Conservation (phyloP, 2,113 vertebrate species). For the Siniperca chuatsi region DNA sequence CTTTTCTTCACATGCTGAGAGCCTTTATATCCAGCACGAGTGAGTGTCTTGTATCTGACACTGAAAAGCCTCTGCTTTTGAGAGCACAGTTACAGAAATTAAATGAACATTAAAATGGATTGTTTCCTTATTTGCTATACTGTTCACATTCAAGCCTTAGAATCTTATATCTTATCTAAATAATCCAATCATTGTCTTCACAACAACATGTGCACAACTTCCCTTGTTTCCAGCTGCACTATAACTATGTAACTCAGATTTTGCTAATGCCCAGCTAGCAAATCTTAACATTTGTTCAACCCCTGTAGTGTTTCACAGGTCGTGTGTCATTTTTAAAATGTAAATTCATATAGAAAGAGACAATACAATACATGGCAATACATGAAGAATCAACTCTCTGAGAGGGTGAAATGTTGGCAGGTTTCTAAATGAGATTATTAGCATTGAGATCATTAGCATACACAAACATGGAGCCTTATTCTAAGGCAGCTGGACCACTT, state of each 20-base stretch:
- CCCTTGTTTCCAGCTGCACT: not conserved
- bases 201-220: not conserved
- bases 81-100: not conserved
- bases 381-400: slow-evolving; percentile 9
- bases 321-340: slow-evolving; percentile 25
- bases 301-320: not conserved
- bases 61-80: not conserved
- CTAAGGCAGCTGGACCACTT: slow-evolving; percentile 79
- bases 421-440: slow-evolving; percentile 81
- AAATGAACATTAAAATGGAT: not conserved
- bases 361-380: not conserved
- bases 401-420: slow-evolving; percentile 57
- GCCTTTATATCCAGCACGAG: slow-evolving; percentile 8
- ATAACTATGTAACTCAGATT: not conserved
- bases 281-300: slow-evolving; percentile 19
- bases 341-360: slow-evolving; percentile 8
- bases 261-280: slow-evolving; percentile 10
- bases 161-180: not conserved
- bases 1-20: slow-evolving; percentile 30
- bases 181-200: not conserved
- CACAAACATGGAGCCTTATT: slow-evolving; percentile 80
- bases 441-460: slow-evolving; percentile 76
- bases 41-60: slow-evolving; percentile 6
- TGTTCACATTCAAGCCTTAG: not conserved
- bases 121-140: not conserved